These are phyloP conservation scores for Marisa cornuarietis DNA, from an alignment of 1,140 invertebrate genomes.

Conservation along the genomic window DNA sequence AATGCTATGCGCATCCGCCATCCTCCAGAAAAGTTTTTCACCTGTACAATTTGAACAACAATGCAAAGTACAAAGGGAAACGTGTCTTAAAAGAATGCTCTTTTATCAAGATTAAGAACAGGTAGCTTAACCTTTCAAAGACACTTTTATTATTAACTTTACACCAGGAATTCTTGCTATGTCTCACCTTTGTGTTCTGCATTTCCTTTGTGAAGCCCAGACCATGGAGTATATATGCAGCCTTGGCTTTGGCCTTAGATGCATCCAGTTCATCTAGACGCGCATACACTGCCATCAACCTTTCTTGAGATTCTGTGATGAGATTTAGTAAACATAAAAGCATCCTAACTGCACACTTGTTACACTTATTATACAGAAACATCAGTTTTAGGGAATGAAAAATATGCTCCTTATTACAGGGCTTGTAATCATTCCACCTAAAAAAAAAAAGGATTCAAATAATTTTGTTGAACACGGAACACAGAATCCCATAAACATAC, in stretches of 20 bases:
- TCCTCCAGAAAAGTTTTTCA: conserved; percentile 74
- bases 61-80: not conserved
- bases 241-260: conserved; percentile 92
- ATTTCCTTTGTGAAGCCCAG: conserved; percentile 95
- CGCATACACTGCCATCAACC: conserved; percentile 97
- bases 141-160: not conserved
- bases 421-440: no score
- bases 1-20: conserved; percentile 99
- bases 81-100: not conserved
- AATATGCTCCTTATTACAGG: not conserved
- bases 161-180: no score
- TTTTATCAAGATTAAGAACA: not conserved
- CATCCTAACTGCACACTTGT: not conserved
- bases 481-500: no score
- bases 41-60: conserved; percentile 22
- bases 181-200: conserved; percentile 74
- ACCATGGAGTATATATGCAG: conserved; percentile 94
- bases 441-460: no score
- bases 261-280: conserved; percentile 96
- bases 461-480: no score
- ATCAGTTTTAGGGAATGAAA: not conserved
- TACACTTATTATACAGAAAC: not conserved
- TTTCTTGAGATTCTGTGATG: conserved; percentile 85
- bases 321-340: not conserved
- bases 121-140: no score